Conservation (phyloP, 2,888 invertebrate species). For the Oscheius sp. region DNA sequence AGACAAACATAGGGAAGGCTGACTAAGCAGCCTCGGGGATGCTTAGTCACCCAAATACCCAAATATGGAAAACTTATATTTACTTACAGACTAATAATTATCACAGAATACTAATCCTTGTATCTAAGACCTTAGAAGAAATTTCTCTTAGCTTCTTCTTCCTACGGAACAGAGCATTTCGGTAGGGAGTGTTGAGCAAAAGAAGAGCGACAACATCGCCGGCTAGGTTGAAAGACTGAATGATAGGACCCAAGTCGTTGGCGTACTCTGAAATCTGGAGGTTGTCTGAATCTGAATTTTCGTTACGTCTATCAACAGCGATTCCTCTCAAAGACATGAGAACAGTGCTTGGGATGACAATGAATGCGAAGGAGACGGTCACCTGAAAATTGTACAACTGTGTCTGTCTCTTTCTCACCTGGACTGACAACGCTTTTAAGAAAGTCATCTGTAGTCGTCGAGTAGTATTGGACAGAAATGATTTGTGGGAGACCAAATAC, state of each 20-base stretch:
- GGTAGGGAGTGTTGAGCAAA: constrained; percentile 8
- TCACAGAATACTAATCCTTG: no score
- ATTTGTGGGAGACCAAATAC: constrained; percentile 1
- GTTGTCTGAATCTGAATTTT: background rate
- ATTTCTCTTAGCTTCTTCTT: background rate
- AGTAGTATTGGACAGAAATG: background rate
- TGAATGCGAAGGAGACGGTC: background rate
- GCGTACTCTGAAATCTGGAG: background rate
- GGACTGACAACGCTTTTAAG: constrained; percentile 2
- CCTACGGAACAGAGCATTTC: constrained; percentile 9
- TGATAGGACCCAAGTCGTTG: background rate
- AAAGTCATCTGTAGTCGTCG: constrained; percentile 1
- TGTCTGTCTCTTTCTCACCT: background rate
- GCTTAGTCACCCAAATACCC: no score
- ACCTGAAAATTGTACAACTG: background rate
- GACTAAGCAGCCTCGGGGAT: no score
- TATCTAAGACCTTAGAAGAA: no score
- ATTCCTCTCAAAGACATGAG: background rate
- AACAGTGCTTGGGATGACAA: constrained; percentile 1
- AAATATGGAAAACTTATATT: no score
- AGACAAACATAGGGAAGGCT: no score
- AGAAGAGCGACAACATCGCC: constrained; percentile 10
- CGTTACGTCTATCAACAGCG: constrained; percentile 8
- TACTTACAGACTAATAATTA: no score
- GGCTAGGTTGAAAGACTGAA: constrained; percentile 4